Percentiles rank a stretch among this genome's conserved stretches.
These are phyloP conservation scores for Gobiocypris rarus DNA, from an alignment of 2,113 vertebrate genomes.

Conservation along the genomic window DNA sequence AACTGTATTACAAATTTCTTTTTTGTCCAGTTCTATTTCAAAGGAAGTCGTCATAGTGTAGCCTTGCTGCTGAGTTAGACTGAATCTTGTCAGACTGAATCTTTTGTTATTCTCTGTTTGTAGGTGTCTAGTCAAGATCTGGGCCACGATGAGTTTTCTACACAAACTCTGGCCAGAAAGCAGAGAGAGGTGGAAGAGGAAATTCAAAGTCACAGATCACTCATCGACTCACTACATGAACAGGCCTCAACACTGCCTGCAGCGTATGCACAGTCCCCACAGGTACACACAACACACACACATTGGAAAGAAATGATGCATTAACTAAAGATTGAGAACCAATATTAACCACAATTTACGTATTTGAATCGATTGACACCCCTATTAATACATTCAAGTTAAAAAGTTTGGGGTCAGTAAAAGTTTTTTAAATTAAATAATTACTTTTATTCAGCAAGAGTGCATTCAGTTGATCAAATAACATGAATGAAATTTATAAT, in stretches of 20 bases:
- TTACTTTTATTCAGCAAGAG: not conserved
- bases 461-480: not conserved
- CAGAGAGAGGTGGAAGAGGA: slow-evolving; percentile 92
- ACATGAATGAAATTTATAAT: not conserved
- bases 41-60: not conserved
- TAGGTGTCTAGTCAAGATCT: slow-evolving; percentile 86
- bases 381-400: not conserved
- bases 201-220: slow-evolving; percentile 82
- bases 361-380: not conserved
- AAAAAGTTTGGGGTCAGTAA: not conserved
- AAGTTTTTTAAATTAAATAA: not conserved
- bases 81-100: not conserved
- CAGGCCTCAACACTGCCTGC: slow-evolving; percentile 78
- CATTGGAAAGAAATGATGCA: not conserved
- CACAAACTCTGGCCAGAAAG: slow-evolving; percentile 86
- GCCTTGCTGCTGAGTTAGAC: not conserved
- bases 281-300: slow-evolving; percentile 60
- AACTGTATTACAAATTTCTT: not conserved
- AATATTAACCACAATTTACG: not conserved
- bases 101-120: not conserved
- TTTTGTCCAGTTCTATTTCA: not conserved
- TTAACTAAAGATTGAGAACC: not conserved
- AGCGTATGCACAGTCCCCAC: slow-evolving; percentile 65
- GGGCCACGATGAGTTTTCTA: slow-evolving; percentile 91
- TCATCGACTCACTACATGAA: slow-evolving; percentile 84